Percentiles rank a stretch among this genome's conserved stretches.
phyloP scores from a whole-genome alignment of 2,797 vertebrate genomes.

The Melanotaenia maccullochi region DNA sequence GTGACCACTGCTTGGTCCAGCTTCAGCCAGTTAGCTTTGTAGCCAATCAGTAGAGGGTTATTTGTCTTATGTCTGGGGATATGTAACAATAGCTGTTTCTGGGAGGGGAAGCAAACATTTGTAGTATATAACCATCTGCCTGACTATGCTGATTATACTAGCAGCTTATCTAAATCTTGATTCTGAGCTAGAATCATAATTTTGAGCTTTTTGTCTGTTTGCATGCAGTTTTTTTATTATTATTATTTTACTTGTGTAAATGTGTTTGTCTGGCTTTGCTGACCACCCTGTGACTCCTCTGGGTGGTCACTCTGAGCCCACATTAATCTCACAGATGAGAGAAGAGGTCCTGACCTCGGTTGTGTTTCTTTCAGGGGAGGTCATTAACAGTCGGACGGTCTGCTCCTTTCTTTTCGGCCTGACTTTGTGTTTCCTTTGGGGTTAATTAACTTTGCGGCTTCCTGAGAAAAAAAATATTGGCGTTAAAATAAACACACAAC shows the following conservation, averaged over 20 bases:
- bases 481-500: no score
- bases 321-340: conserved; percentile 55
- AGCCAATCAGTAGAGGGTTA: conserved; percentile 54
- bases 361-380: conserved; percentile 62
- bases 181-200: conserved; percentile 10
- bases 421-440: conserved; percentile 9
- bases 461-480: not conserved
- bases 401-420: conserved; percentile 7
- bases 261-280: conserved; percentile 23
- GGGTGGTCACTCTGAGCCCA: conserved; percentile 44
- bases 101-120: conserved; percentile 24
- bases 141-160: conserved; percentile 56
- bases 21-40: conserved; percentile 52
- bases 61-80: conserved; percentile 69
- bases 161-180: conserved; percentile 24
- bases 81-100: conserved; percentile 62
- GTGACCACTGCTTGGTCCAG: conserved; percentile 48
- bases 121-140: conserved; percentile 80
- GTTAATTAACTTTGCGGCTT: not conserved
- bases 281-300: conserved; percentile 37
- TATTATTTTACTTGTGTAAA: not conserved
- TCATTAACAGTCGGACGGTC: conserved; percentile 43
- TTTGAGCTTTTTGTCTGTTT: not conserved
- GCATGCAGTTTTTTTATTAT: not conserved
- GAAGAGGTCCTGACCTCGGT: conserved; percentile 59